Evolutionary conservation across 2,797 vertebrate genomes (phyloP).

Genomic region (Cyprinodon diabolis): DNA sequence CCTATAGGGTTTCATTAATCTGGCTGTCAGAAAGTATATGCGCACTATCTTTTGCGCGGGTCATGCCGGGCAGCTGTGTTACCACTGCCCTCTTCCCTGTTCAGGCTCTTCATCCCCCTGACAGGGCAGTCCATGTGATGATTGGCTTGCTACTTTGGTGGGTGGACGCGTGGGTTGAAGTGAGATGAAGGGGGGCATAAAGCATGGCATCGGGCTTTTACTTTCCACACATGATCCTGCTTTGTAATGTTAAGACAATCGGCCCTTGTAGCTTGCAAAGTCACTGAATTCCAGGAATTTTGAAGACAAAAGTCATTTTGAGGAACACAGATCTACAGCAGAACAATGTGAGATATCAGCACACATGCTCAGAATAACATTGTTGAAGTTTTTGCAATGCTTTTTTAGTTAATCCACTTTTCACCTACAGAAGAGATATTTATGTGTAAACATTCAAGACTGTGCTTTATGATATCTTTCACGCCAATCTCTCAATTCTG

Average conservation of each 20-base stretch:
- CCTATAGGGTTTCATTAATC: constrained; percentile 80
- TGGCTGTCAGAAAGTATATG: constrained; percentile 79
- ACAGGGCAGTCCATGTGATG: constrained; percentile 54
- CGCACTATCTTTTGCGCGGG: constrained; percentile 75
- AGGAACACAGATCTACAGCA: constrained; percentile 31
- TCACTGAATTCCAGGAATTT: constrained; percentile 60
- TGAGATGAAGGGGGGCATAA: constrained; percentile 45
- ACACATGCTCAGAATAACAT: constrained; percentile 6
- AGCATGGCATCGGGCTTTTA: constrained; percentile 39
- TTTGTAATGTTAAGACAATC: constrained; percentile 52
- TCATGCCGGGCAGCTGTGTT: constrained; percentile 76
- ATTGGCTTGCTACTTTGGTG: constrained; percentile 40
- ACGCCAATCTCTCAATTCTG: neutral
- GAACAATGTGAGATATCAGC: constrained; percentile 61
- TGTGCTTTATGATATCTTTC: neutral
- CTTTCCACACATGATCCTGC: constrained; percentile 48
- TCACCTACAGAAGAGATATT: neutral
- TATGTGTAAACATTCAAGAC: neutral
- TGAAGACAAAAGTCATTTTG: constrained; percentile 31
- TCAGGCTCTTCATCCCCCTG: constrained; percentile 54
- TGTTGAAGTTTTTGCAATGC: neutral
- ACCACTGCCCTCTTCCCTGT: constrained; percentile 69
- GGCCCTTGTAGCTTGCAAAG: constrained; percentile 35
- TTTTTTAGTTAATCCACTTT: neutral
- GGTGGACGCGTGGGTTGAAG: constrained; percentile 50